Percentiles rank a stretch among this genome's conserved stretches.
Evolutionary conservation across 2,113 vertebrate genomes (phyloP).

Genomic region (Mobula hypostoma): DNA sequence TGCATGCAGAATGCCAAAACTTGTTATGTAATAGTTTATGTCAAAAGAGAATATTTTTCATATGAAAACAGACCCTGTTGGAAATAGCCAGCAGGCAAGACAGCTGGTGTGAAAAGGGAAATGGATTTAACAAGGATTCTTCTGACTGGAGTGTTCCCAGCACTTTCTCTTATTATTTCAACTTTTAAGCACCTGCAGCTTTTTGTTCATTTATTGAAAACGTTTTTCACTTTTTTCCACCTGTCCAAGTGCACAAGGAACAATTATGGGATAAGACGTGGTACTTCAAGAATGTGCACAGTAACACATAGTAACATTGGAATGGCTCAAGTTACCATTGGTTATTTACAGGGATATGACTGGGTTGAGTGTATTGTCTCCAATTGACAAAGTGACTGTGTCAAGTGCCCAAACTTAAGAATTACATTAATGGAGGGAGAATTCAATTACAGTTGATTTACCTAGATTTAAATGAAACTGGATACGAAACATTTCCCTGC

Average conservation of each 20-base stretch:
- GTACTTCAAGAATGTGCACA: neutral
- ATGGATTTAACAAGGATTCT: too few relatives aligned
- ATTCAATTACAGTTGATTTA: neutral
- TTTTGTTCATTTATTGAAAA: neutral
- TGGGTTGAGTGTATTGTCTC: neutral
- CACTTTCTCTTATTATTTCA: too few relatives aligned
- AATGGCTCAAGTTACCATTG: neutral
- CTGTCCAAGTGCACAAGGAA: neutral
- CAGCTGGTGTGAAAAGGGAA: too few relatives aligned
- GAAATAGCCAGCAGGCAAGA: too few relatives aligned
- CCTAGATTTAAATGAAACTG: neutral
- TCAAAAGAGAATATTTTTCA: neutral
- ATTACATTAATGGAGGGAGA: neutral
- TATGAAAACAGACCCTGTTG: too few relatives aligned
- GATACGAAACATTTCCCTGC: neutral
- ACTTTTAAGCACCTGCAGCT: too few relatives aligned
- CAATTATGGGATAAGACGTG: neutral
- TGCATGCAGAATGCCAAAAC: neutral
- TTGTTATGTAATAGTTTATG: neutral
- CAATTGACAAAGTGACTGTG: too few relatives aligned
- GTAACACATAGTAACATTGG: neutral
- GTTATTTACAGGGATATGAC: neutral
- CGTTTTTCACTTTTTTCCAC: neutral
- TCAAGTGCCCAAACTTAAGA: neutral
- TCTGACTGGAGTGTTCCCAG: too few relatives aligned